phyloP scores from a whole-genome alignment of 2,888 invertebrate species.

The Unio pictorum region DNA sequence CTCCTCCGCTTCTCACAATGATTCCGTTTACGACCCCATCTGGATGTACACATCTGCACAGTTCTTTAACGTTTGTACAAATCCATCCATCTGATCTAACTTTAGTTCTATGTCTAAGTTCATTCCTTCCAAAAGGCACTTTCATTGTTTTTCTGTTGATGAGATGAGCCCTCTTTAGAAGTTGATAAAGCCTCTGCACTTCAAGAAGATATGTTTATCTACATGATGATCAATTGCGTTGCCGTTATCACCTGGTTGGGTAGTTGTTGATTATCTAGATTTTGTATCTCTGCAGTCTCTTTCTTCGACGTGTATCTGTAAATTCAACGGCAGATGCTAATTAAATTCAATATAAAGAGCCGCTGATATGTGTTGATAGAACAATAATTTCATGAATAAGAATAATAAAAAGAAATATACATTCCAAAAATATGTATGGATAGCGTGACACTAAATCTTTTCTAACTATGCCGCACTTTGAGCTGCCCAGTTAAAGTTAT shows the following conservation, averaged over 20 bases:
- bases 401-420: no score
- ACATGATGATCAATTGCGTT: slow-evolving; percentile 12
- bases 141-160: background rate
- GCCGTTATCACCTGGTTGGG: background rate
- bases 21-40: slow-evolving; percentile 16
- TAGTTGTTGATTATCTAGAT: no score
- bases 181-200: no score
- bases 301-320: slow-evolving; percentile 1
- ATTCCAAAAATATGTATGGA: no score
- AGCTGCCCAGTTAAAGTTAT: no score
- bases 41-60: slow-evolving; percentile 29
- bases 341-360: no score
- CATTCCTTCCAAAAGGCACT: slow-evolving; percentile 13
- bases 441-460: no score
- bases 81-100: slow-evolving; percentile 24
- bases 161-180: no score
- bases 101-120: slow-evolving; percentile 21
- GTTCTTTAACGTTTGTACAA: slow-evolving; percentile 11
- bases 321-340: no score
- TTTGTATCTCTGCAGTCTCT: slow-evolving; percentile 8
- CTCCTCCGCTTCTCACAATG: slow-evolving; percentile 16
- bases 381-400: no score
- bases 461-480: no score
- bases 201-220: slow-evolving; percentile 1
- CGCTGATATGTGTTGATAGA: no score